phyloP scores from a whole-genome alignment of 2,797 vertebrate genomes.

The Sparidentex hasta region DNA sequence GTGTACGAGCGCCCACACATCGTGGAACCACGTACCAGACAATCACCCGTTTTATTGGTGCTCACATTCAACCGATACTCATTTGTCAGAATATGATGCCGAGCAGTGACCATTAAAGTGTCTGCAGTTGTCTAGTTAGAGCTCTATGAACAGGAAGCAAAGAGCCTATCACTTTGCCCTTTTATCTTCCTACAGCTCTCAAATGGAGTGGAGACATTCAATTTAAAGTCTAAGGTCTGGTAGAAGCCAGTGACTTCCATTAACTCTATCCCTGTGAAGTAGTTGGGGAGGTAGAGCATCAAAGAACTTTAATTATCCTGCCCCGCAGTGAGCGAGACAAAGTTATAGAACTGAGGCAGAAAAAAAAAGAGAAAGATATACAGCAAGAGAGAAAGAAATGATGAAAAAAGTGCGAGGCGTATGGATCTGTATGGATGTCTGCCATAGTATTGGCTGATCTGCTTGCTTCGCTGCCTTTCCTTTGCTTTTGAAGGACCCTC shows the following conservation, averaged over 20 bases:
- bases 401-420: constrained; percentile 28
- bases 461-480: constrained; percentile 52
- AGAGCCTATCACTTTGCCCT: constrained; percentile 70
- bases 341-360: constrained; percentile 49
- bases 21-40: constrained; percentile 9
- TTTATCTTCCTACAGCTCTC: constrained; percentile 72
- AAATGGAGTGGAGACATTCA: constrained; percentile 79
- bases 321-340: constrained; percentile 52
- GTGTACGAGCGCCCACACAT: constrained; percentile 27
- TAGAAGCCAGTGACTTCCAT: constrained; percentile 74
- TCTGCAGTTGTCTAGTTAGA: constrained; percentile 67
- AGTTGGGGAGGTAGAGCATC: constrained; percentile 65
- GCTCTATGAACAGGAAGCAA: constrained; percentile 62
- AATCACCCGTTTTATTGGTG: constrained; percentile 49
- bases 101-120: constrained; percentile 61
- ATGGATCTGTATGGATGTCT: constrained; percentile 40
- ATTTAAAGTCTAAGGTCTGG: constrained; percentile 75
- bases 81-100: constrained; percentile 60
- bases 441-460: constrained; percentile 59
- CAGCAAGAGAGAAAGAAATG: constrained; percentile 29
- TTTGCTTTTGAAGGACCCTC: constrained; percentile 57
- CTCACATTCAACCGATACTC: constrained; percentile 44
- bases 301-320: constrained; percentile 78
- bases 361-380: constrained; percentile 20
- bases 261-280: constrained; percentile 72